phyloP scores from a whole-genome alignment of 2,888 invertebrate species.

The Heliconius ethilla region DNA sequence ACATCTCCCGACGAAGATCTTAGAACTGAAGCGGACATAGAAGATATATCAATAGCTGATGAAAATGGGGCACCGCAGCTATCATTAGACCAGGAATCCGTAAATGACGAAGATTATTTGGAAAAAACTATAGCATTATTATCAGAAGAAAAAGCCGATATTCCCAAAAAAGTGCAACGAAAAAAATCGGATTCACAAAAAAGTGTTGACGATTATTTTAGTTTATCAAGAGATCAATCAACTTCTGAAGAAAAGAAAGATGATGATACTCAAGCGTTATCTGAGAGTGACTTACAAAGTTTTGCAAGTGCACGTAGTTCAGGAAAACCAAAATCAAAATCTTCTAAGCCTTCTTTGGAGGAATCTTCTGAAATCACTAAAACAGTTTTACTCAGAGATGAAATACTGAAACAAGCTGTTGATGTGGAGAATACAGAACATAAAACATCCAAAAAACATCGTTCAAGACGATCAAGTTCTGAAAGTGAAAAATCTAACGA shows the following conservation, averaged over 20 bases:
- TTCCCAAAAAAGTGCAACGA: slow-evolving; percentile 82
- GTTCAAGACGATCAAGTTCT: slow-evolving; percentile 71
- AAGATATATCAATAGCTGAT: slow-evolving; percentile 91
- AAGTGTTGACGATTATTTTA: slow-evolving; percentile 85
- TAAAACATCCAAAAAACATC: slow-evolving; percentile 63
- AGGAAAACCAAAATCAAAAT: slow-evolving; percentile 70
- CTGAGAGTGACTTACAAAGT: slow-evolving; percentile 84
- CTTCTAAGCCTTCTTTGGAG: slow-evolving; percentile 61
- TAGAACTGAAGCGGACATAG: slow-evolving; percentile 92
- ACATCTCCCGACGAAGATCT: slow-evolving; percentile 89
- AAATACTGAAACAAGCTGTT: slow-evolving; percentile 51
- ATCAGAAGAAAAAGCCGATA: slow-evolving; percentile 79
- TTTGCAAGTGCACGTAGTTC: slow-evolving; percentile 86
- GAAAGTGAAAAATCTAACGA: slow-evolving; percentile 76
- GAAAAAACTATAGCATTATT: slow-evolving; percentile 74
- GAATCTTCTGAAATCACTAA: slow-evolving; percentile 64
- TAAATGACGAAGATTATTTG: slow-evolving; percentile 77
- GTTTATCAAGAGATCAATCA: slow-evolving; percentile 83
- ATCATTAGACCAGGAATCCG: slow-evolving; percentile 79
- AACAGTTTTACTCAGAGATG: slow-evolving; percentile 62
- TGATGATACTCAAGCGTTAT: slow-evolving; percentile 81
- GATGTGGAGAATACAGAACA: slow-evolving; percentile 48
- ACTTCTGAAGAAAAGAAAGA: slow-evolving; percentile 83
- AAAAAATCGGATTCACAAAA: slow-evolving; percentile 85
- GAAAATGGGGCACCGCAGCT: slow-evolving; percentile 80